Conservation (phyloP, 2,888 invertebrate genomes). For the Drosophila mercatorum region DNA sequence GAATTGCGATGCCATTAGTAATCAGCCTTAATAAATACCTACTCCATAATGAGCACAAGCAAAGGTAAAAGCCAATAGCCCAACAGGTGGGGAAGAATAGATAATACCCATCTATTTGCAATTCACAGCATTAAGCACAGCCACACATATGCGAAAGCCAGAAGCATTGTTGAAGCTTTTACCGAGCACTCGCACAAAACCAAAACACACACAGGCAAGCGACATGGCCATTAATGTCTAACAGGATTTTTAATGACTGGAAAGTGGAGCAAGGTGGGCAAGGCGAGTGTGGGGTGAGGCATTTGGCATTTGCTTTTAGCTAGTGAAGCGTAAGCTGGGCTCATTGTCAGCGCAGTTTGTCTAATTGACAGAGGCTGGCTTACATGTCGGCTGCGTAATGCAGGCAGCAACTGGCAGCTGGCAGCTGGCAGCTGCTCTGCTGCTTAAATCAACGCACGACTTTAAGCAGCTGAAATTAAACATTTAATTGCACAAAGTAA, state of each 20-base stretch:
- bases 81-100: slow-evolving; percentile 6
- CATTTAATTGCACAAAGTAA: slow-evolving; percentile 68
- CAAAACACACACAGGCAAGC: background rate
- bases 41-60: background rate
- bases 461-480: slow-evolving; percentile 54
- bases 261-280: slow-evolving; percentile 11
- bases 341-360: slow-evolving; percentile 59
- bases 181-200: slow-evolving; percentile 1
- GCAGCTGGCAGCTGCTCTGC: background rate
- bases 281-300: background rate
- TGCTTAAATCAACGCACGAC: slow-evolving; percentile 42
- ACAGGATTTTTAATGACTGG: slow-evolving; percentile 67
- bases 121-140: slow-evolving; percentile 10
- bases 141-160: slow-evolving; percentile 1
- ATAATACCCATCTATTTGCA: slow-evolving; percentile 19
- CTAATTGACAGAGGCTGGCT: slow-evolving; percentile 60
- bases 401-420: background rate
- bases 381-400: slow-evolving; percentile 50
- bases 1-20: background rate
- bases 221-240: slow-evolving; percentile 45
- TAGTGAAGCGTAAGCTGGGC: slow-evolving; percentile 33
- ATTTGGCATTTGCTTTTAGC: slow-evolving; percentile 36
- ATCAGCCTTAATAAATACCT: background rate
- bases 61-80: slow-evolving; percentile 18
- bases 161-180: slow-evolving; percentile 9